These are phyloP conservation scores for Mallotus villosus DNA, from an alignment of 2,797 vertebrate genomes.

Conservation along the genomic window DNA sequence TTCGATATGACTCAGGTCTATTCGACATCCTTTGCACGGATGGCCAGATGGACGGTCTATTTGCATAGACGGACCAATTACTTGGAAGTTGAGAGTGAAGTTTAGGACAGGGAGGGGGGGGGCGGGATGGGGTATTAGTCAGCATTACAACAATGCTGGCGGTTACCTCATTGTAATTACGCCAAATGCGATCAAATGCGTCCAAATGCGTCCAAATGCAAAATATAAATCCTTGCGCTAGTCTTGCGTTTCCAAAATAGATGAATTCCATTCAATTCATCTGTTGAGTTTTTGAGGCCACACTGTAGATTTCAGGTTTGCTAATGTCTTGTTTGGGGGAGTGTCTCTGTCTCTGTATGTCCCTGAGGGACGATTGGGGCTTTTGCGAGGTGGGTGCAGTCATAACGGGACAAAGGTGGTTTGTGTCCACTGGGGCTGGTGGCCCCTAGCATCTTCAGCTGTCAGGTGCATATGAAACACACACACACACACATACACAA, in stretches of 20 bases:
- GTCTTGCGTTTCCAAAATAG: too few species aligned
- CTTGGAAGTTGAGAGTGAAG: slow-evolving; percentile 82
- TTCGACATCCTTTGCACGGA: slow-evolving; percentile 37
- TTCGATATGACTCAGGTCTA: slow-evolving; percentile 59
- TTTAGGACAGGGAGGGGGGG: slow-evolving; percentile 58
- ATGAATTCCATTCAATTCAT: background rate
- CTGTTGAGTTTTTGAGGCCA: too few species aligned
- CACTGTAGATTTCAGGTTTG: too few species aligned
- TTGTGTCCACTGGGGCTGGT: slow-evolving; percentile 57
- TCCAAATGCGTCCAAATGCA: too few species aligned
- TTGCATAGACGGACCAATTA: slow-evolving; percentile 88
- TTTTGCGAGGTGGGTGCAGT: slow-evolving; percentile 58
- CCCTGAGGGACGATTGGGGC: slow-evolving; percentile 59
- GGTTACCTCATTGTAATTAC: too few species aligned
- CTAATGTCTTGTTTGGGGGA: background rate
- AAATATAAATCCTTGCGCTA: too few species aligned
- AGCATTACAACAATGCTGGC: background rate
- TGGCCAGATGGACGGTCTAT: slow-evolving; percentile 84
- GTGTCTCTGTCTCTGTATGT: slow-evolving; percentile 36
- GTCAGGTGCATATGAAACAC: slow-evolving; percentile 65
- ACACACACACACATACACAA: slow-evolving; percentile 16
- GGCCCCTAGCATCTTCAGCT: slow-evolving; percentile 55
- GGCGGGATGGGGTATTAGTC: background rate
- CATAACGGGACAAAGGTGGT: slow-evolving; percentile 61
- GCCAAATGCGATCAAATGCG: too few species aligned